Evolutionary conservation across 2,113 vertebrate genomes (phyloP).

Genomic region (Vicugna pacos): DNA sequence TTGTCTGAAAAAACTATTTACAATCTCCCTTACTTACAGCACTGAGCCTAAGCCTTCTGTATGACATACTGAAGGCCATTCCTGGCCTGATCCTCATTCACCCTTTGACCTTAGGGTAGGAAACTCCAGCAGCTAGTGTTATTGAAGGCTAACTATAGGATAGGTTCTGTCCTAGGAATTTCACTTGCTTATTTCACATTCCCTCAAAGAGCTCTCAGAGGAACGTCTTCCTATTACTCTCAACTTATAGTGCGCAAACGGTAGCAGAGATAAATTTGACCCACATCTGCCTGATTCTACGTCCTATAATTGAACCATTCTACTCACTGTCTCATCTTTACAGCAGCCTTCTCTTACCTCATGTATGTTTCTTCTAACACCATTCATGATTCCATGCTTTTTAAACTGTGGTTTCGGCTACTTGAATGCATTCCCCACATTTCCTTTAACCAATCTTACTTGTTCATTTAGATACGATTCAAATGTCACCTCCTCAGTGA

Average conservation of each 20-base stretch:
- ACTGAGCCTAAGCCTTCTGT: background rate
- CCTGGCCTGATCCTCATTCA: background rate
- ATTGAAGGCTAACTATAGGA: background rate
- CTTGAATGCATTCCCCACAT: background rate
- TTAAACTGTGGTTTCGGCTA: background rate
- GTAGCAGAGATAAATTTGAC: background rate
- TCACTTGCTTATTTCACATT: background rate
- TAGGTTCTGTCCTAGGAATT: background rate
- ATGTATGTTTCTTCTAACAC: slow-evolving; percentile 19
- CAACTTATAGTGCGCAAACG: background rate
- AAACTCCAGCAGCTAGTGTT: background rate
- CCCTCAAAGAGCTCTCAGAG: background rate
- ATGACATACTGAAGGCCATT: background rate
- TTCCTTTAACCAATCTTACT: background rate
- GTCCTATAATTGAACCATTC: background rate
- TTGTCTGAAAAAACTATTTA: background rate
- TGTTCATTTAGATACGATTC: background rate
- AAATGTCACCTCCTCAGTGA: background rate
- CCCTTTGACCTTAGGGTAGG: background rate
- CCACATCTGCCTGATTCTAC: background rate
- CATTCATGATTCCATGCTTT: background rate
- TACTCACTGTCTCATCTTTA: background rate
- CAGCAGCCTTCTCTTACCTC: background rate
- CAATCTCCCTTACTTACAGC: background rate
- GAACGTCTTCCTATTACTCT: background rate